Base-by-base conservation (phyloP, 2,888 invertebrate species). In the Cetonia aurata region DNA sequence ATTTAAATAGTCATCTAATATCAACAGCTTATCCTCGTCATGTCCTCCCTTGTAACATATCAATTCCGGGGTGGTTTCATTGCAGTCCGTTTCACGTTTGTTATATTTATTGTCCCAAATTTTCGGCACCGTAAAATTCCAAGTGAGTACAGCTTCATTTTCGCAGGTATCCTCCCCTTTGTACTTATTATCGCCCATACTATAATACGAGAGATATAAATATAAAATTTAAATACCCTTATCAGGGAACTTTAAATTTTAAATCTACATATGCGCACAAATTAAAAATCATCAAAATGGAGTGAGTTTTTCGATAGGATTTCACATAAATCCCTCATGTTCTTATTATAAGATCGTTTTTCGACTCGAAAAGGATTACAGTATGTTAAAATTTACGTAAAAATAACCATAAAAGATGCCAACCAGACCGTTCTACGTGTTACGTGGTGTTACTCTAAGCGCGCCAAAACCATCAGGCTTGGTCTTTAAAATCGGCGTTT, bases 391-490 rank as follows among this genome's bases (percentile, higher is more conserved):
- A 46, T 60, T 60, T 15, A 50, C 19, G 3, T 9, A 50, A 50
- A 17, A 50, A 15, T 19, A 50, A 17, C 33, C 46, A 60, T 60
- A 48, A 46, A 48, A 31, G 46, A 48, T 12, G 48, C 6, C 10
- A 31, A 46, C 31, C 46, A 46, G 15, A 17, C n/a, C 15, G n/a
- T n/a, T n/a, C n/a, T n/a, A 12, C 46, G 12, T 31, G 48, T 2
- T 46, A 60, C 60, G 60, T 60, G 60, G 19, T 31, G 12, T 19
- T 6, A n/a, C 31, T 25, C n/a, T 67, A 25, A 67, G 67, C 67
- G 67, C 67, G 67, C 67, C 67, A 67, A 67, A 67, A 52, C 46
- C 42, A 55, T 48, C 55, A 31, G n/a, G 15, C 55, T 12, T 17
- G 15, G 41, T 31, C 37, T 17, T 8, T 2, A 55, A 67, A 67